These are phyloP conservation scores for Taphrorychus bicolor DNA, from an alignment of 2,888 invertebrate species.

Conservation along the genomic window DNA sequence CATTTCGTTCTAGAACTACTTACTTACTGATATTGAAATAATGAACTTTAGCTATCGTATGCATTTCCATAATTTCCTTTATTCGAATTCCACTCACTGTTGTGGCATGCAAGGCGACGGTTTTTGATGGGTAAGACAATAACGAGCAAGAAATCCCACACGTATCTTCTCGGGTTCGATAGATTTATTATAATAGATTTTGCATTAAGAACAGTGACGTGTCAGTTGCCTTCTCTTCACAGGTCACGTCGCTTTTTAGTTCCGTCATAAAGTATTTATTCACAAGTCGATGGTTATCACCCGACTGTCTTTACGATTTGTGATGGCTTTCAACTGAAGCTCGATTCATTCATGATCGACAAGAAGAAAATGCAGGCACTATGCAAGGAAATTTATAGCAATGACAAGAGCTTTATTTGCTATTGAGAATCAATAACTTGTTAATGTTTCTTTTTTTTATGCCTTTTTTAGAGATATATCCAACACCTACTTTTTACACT, in stretches of 20 bases:
- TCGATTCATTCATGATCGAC: too few species aligned
- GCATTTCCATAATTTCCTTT: not conserved
- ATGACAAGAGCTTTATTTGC: too few species aligned
- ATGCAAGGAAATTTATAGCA: too few species aligned
- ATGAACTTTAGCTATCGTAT: not conserved
- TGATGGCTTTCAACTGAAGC: not conserved
- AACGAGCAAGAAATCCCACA: constrained; percentile 23
- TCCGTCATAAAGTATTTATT: constrained; percentile 35
- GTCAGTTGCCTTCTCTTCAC: constrained; percentile 25
- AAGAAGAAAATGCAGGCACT: too few species aligned
- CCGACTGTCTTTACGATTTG: constrained; percentile 7
- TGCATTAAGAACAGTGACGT: constrained; percentile 14
- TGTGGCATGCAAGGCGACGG: not conserved
- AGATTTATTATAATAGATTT: constrained; percentile 27
- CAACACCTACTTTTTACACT: too few species aligned
- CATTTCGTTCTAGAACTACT: not conserved
- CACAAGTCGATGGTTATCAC: constrained; percentile 31
- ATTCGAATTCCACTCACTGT: not conserved
- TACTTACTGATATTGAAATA: not conserved
- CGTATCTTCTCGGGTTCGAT: constrained; percentile 18
- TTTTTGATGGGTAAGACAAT: constrained; percentile 22
- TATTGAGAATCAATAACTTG: too few species aligned
- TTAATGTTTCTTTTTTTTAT: too few species aligned
- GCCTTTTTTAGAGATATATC: too few species aligned
- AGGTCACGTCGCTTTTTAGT: constrained; percentile 33